Evolutionary conservation across 2,113 vertebrate genomes (phyloP).

Genomic region (Origma solitaria): DNA sequence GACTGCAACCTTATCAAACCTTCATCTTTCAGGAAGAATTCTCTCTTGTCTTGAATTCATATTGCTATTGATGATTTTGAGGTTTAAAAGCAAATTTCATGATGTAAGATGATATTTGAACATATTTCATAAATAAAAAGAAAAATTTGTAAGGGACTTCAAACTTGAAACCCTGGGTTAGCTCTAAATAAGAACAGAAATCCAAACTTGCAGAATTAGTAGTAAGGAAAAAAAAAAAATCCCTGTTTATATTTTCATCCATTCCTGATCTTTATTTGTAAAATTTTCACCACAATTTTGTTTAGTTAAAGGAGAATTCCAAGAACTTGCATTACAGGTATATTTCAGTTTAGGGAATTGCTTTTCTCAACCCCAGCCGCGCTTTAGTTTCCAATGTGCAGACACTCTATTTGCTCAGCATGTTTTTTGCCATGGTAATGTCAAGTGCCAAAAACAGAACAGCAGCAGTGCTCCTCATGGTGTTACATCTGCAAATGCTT

Average conservation of each 20-base stretch:
- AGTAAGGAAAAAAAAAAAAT: background rate
- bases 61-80: background rate
- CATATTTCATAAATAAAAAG: background rate
- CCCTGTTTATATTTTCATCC: background rate
- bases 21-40: background rate
- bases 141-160: background rate
- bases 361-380: background rate
- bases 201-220: background rate
- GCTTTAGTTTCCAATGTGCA: background rate
- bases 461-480: background rate
- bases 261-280: background rate
- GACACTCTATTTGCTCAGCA: background rate
- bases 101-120: background rate
- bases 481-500: constrained; percentile 18
- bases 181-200: background rate
- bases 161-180: background rate
- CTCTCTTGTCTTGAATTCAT: background rate
- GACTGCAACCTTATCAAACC: background rate
- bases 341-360: background rate
- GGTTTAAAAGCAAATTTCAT: background rate
- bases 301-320: background rate
- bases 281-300: background rate
- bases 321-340: background rate
- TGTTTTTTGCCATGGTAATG: background rate
- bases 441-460: background rate